Conservation (phyloP, 2,797 vertebrate species). For the Ceryle rudis region DNA sequence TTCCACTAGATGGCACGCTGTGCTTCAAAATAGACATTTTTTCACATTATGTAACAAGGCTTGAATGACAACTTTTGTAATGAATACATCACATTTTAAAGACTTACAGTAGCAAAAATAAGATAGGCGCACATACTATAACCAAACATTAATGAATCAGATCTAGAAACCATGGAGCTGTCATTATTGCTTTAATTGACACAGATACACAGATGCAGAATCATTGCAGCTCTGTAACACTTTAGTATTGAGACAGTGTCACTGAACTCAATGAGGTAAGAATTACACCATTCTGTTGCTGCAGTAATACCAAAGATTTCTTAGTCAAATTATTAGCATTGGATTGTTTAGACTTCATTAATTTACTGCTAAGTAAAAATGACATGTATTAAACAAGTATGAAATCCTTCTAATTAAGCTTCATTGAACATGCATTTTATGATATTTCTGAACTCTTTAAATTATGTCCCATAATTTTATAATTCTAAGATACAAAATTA, state of each 20-base stretch:
- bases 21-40: conserved; percentile 32
- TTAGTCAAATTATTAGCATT: neutral
- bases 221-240: neutral
- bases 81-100: neutral
- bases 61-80: neutral
- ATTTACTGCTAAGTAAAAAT: neutral
- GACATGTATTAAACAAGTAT: neutral
- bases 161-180: neutral
- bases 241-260: neutral
- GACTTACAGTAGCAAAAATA: neutral
- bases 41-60: neutral
- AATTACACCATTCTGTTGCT: neutral
- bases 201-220: neutral
- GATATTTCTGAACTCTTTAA: neutral
- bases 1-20: conserved; percentile 77
- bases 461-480: neutral
- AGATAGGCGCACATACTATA: neutral
- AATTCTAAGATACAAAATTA: neutral
- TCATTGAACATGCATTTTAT: neutral
- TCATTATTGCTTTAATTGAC: neutral
- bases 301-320: neutral
- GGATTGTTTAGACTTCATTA: neutral
- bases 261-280: neutral
- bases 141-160: neutral
- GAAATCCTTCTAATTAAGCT: neutral